These are phyloP conservation scores for Mastomys natalensis DNA, from an alignment of 2,113 vertebrate genomes.

Conservation along the genomic window DNA sequence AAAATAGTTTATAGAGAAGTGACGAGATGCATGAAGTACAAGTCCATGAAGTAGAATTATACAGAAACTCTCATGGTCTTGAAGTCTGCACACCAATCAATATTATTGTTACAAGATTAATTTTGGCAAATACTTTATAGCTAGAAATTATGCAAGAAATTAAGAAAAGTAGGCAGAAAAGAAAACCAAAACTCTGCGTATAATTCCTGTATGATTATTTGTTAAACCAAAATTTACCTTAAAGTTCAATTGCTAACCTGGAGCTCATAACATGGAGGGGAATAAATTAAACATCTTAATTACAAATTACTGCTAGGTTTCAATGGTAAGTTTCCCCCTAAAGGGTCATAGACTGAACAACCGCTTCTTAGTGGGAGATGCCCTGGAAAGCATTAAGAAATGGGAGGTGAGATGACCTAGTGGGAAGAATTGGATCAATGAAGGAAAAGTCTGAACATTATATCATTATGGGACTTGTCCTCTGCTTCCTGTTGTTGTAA, in stretches of 20 bases:
- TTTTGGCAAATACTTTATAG: not conserved
- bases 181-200: not conserved
- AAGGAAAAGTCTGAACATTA: no score
- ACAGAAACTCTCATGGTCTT: not conserved
- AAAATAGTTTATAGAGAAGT: not conserved
- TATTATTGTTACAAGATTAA: not conserved
- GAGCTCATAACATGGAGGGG: not conserved
- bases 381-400: not conserved
- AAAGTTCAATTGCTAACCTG: not conserved
- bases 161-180: not conserved
- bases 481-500: not conserved
- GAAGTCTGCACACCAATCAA: not conserved
- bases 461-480: not conserved
- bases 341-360: not conserved
- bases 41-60: fast-evolving
- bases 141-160: not conserved
- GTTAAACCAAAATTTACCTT: not conserved
- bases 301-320: not conserved
- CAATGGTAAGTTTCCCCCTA: not conserved
- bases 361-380: not conserved
- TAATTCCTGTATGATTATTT: not conserved
- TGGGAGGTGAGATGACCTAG: no score
- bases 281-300: not conserved
- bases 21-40: not conserved
- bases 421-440: not conserved